A percentile compares a stretch with the other conserved stretches of the same genome.
phyloP scores from a whole-genome alignment of 2,888 invertebrate genomes.

The Sinhomidia bicolor region DNA sequence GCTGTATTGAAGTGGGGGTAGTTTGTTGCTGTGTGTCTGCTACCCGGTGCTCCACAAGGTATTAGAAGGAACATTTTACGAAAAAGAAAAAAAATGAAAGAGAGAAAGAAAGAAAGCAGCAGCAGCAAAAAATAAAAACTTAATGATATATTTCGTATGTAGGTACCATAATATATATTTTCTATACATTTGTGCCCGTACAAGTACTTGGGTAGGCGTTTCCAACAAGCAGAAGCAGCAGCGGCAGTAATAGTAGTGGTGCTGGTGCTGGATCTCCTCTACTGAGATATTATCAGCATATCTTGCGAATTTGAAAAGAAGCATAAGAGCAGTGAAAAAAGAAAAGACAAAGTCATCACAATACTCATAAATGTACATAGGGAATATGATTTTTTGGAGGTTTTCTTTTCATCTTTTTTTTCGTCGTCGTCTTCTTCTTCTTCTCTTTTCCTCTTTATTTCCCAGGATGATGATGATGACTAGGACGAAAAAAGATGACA shows the following conservation, averaged over 20 bases:
- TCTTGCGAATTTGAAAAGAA: constrained; percentile 21
- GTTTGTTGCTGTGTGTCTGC: not conserved
- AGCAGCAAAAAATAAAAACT: not conserved
- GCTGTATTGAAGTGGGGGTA: not conserved
- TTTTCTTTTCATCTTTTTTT: constrained; percentile 56
- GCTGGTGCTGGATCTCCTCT: not conserved
- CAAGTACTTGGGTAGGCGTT: not conserved
- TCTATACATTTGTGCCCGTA: too few relatives aligned
- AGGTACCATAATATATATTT: too few relatives aligned
- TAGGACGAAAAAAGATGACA: constrained; percentile 41
- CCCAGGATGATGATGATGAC: constrained; percentile 60
- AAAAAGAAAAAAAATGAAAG: too few relatives aligned
- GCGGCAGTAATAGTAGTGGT: too few relatives aligned
- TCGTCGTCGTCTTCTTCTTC: constrained; percentile 34
- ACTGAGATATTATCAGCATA: constrained; percentile 45
- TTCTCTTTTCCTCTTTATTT: constrained; percentile 46
- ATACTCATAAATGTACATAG: constrained; percentile 60
- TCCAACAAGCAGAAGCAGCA: too few relatives aligned
- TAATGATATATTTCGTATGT: not conserved
- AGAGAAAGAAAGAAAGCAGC: too few relatives aligned
- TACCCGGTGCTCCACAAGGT: not conserved
- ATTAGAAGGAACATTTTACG: not conserved
- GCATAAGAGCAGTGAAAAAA: not conserved
- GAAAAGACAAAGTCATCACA: constrained; percentile 68
- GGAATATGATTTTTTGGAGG: constrained; percentile 48